Evolutionary conservation across 2,113 vertebrate species (phyloP).

Genomic region (Tichodroma muraria): DNA sequence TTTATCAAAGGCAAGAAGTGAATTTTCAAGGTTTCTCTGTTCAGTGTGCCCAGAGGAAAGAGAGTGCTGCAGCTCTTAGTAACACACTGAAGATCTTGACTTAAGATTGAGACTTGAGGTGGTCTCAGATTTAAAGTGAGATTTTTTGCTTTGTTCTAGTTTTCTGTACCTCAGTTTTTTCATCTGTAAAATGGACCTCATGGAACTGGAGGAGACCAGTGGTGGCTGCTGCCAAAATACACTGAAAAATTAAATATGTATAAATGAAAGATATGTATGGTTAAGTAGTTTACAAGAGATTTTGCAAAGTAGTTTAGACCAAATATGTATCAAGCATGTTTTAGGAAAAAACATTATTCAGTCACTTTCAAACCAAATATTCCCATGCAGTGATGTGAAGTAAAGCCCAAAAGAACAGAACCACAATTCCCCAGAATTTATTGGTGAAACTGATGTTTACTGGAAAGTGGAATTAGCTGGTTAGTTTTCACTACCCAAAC

Average conservation of each 20-base stretch:
- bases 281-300: not conserved
- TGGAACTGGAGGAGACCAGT: not conserved
- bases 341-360: not conserved
- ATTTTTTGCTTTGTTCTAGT: not conserved
- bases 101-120: not conserved
- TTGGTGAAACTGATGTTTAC: not conserved
- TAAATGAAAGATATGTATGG: rapidly evolving
- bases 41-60: not conserved
- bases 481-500: not conserved
- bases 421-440: not conserved
- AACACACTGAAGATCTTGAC: not conserved
- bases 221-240: not conserved
- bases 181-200: not conserved
- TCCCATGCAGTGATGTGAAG: not conserved
- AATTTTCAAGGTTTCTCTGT: not conserved
- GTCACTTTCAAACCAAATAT: not conserved
- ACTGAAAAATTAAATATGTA: not conserved
- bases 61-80: not conserved
- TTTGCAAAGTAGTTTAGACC: not conserved
- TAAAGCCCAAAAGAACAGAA: not conserved
- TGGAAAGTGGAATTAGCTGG: not conserved
- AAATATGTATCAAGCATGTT: not conserved
- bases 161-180: not conserved
- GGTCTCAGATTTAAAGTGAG: not conserved
- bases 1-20: not conserved